A percentile compares a stretch with the other conserved stretches of the same genome.
phyloP scores from a whole-genome alignment of 2,797 vertebrate species.

The Poecilia gillii region DNA sequence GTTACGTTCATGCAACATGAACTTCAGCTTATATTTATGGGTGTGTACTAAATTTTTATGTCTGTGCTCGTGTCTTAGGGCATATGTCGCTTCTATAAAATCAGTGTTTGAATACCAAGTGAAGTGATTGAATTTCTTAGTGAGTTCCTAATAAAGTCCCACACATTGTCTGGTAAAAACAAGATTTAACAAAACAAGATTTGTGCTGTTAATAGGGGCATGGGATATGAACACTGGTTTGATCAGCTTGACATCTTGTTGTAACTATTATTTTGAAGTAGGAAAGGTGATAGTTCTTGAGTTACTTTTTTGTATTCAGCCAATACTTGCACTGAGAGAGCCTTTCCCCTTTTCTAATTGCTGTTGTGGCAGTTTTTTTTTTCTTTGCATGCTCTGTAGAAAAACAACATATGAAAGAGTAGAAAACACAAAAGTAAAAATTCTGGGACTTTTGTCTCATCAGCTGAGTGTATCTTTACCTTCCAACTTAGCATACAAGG shows the following conservation, averaged over 20 bases:
- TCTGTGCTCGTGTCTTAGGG: conserved; percentile 12
- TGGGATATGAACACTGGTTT: background rate
- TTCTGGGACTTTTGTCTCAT: background rate
- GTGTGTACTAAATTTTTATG: conserved; percentile 13
- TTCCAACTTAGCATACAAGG: conserved; percentile 12
- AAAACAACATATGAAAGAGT: background rate
- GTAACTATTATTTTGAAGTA: background rate
- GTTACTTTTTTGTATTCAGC: background rate
- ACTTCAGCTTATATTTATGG: conserved; percentile 37
- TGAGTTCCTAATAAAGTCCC: background rate
- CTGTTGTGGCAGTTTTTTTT: background rate
- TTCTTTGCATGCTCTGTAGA: background rate
- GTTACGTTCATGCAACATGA: conserved; percentile 63
- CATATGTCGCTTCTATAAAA: conserved; percentile 7
- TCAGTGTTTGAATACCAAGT: conserved; percentile 31
- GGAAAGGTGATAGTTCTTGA: background rate
- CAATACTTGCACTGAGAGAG: background rate
- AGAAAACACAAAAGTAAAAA: too few relatives aligned
- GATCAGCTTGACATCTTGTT: background rate
- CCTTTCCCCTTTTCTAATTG: background rate
- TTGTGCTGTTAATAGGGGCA: background rate
- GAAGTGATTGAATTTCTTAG: conserved; percentile 1
- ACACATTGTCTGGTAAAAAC: background rate
- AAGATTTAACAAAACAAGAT: background rate
- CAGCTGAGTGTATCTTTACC: background rate